Evolutionary conservation across 2,888 invertebrate genomes (phyloP), one percentile per base, ranked within the genome.

Genomic region (Seira musarum): DNA sequence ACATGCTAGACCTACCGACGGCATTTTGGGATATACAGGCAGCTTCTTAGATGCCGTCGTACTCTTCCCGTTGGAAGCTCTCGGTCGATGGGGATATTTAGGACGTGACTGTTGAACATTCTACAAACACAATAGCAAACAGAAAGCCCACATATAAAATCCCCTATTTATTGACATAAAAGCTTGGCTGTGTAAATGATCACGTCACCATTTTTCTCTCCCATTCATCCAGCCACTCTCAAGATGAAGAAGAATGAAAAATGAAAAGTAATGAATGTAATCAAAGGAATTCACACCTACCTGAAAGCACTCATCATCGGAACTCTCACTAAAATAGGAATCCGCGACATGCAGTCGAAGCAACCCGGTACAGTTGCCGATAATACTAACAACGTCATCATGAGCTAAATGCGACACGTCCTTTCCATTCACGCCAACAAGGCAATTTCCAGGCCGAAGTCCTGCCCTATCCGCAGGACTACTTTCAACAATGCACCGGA

Each of bases 401-500:
- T 98, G 98, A 0, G 95, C 94, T 79, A 95, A 92, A 88, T 96
- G 93, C n/a, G 96, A 94, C 10, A 98, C 97, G 88, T 94, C 96
- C 72, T 94, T 92, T 1, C 95, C 95, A 88, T 97, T 97, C 0
- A 98, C 98, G 0, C 96, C 95, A 71, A 98, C 92, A 77, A 98
- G 90, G 87, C 96, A 96, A 88, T 98, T 97, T 0, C 98, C 98
- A 46, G 97, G 95, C 25, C 96, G 92, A 21, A 98, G 90, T 0
- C 97, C 97, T 30, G 96, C 96, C 82, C 93, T 91, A 88, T 97
- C 97, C 0, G 98, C 98, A 1, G 97, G 97, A 80, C 95, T 95
- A 86, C 94, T 94, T 65, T 92, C 91, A 0, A 97, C 97, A 87
- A 98, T 97, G 87, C 96, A 97, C 70, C 97, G 96, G 78, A 98